Evolutionary conservation across 2,888 invertebrate species (phyloP), one percentile per base, ranked within the genome.

Genomic region (Dynastes grantii): DNA sequence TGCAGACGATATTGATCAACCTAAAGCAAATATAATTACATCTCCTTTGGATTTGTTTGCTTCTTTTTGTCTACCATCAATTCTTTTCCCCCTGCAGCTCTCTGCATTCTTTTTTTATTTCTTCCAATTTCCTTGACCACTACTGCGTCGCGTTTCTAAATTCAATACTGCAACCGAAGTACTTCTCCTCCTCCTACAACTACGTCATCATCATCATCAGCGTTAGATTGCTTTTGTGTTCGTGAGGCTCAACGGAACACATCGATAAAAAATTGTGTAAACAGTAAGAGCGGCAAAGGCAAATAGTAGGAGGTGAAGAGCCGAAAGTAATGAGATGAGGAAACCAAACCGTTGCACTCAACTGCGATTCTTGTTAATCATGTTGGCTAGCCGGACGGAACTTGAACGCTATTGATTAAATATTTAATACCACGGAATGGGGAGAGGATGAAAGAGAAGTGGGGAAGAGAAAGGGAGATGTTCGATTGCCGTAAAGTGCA

Each of bases 291-390:
- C 45, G 45, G 45, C 29, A 13, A 68, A 49, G 6, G 51, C 29
- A 68, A 68, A 68, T 49, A 68, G 68, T 45, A n/a, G 49, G 16
- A 68, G 51, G 68, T 49, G 51, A 49, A 51, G 68, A 68, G 51
- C 68, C 49, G 68, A 68, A 51, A 68, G 51, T 68, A 51, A 68
- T 29, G 68, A 68, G 68, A 68, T 29, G 68, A 51, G 68, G 49
- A 49, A 68, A 68, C 51, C 68, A 68, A 68, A 68, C 68, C 45
- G 45, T 8, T 68, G 68, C 68, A 68, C 49, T 68, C 45, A 11
- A 11, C 45, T 68, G 29, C 51, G 49, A 49, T 68, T 49, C 53
- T 68, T 68, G 68, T 51, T 49, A 51, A 68, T 49, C 68, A 49
- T 68, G 63, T 29, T 4, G 63, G 32, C 29, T 63, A 29, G 63